Percentiles rank a stretch among this genome's conserved stretches.
phyloP scores from a whole-genome alignment of 1,140 invertebrate species.

The Drosophila pruinosa region DNA sequence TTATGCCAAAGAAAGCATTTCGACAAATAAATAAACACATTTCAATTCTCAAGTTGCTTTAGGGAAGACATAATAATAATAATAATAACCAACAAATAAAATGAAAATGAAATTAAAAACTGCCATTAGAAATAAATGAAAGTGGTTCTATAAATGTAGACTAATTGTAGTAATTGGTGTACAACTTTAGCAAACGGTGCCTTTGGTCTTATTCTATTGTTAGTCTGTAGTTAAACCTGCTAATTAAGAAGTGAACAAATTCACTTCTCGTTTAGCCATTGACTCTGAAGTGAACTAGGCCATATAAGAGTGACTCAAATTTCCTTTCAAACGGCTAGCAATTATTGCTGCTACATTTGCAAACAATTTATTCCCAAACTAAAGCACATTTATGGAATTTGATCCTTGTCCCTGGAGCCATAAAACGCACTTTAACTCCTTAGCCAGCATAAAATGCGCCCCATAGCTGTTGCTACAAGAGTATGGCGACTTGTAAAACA shows the following conservation, averaged over 20 bases:
- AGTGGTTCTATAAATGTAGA: background rate
- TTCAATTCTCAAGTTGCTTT: slow-evolving; percentile 12
- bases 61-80: background rate
- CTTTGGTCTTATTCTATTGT: background rate
- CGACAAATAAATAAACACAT: slow-evolving; percentile 58
- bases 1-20: slow-evolving; percentile 6
- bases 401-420: background rate
- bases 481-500: slow-evolving; percentile 47
- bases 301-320: background rate
- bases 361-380: background rate
- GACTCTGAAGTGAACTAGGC: background rate
- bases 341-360: slow-evolving; percentile 1
- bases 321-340: background rate
- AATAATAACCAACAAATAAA: background rate
- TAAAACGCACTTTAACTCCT: background rate
- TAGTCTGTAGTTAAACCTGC: background rate
- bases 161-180: background rate
- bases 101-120: background rate
- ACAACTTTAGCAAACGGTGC: no score
- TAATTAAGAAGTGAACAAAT: background rate
- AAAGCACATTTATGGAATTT: slow-evolving; percentile 10
- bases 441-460: slow-evolving; percentile 4
- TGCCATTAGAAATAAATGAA: background rate
- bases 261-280: background rate
- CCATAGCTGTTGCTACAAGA: slow-evolving; percentile 27